These are phyloP conservation scores for Homarus americanus DNA, from an alignment of 1,140 invertebrate species.

Conservation along the genomic window DNA sequence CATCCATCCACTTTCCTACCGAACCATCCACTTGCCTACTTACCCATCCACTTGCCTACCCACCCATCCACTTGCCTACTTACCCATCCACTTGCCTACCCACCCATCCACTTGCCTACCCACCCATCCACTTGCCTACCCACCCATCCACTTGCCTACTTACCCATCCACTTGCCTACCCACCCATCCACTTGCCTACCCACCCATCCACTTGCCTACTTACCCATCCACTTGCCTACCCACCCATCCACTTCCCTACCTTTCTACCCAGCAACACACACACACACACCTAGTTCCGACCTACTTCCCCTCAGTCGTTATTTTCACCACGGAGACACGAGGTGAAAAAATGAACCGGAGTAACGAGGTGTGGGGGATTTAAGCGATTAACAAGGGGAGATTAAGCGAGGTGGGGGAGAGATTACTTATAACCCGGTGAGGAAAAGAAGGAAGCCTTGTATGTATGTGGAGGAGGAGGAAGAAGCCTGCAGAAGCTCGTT, in stretches of 20 bases:
- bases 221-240: too few relatives aligned
- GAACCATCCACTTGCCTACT: too few relatives aligned
- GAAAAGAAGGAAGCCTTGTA: too few relatives aligned
- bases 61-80: not conserved
- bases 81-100: not conserved
- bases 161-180: not conserved
- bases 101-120: not conserved
- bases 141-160: too few relatives aligned
- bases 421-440: too few relatives aligned
- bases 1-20: too few relatives aligned
- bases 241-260: not conserved
- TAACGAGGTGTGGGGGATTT: not conserved
- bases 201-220: too few relatives aligned
- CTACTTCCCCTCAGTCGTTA: not conserved
- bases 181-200: too few relatives aligned
- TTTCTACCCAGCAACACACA: not conserved
- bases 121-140: too few relatives aligned
- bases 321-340: not conserved
- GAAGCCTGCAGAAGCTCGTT: too few relatives aligned
- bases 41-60: not conserved
- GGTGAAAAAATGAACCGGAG: not conserved
- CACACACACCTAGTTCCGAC: not conserved
- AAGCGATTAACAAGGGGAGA: not conserved
- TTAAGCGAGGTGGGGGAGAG: not conserved
- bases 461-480: too few relatives aligned